Evolutionary conservation across 1,140 invertebrate species (phyloP), one percentile per base, ranked within the genome.

Genomic region (Delia radicum): DNA sequence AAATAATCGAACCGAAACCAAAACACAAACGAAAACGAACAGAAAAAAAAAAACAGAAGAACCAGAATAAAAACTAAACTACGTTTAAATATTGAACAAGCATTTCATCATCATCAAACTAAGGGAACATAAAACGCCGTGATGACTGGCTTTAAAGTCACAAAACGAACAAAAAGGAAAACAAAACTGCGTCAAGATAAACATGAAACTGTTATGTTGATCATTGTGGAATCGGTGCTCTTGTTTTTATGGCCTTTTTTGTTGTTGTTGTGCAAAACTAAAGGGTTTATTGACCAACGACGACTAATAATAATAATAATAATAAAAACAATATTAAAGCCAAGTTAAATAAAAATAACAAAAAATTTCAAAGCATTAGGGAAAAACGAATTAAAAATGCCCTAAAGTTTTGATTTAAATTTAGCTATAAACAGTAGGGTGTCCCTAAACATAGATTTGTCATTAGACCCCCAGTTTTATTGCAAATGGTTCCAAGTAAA

Each of bases 201-300:
- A 69, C 65, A 69, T 69, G 65, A 31, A 69, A 69, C 65, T 69
- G 65, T 69, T 69, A 33, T 69, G 18, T 37, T 37, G 65, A 33
- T 69, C 65, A 69, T 69, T 33, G 18, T 37, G 63, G 42, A 5
- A 48, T 48, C 42, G 13, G 21, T 28, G 27, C 18, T 12, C 18
- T 12, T 37, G 65, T 69, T 69, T 65, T 33, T 33, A 24, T 69
- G 7, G 29, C n/a, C 31, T 63, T 63, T 63, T 63, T 63, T 55
- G 15, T 55, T 55, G 15, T 55, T 55, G 18, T 55, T 42, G n/a
- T 42, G 37, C 7, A 33, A 33, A 33, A 33, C 3, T 0, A 55
- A 55, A 55, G 48, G 48, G 48, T 55, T 55, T 55, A 55, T 55
- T 55, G 48, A 55, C 48, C 48, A 55, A 55, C 48, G n/a, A 55